phyloP scores from a whole-genome alignment of 2,113 vertebrate species.

The Nibea albiflora region DNA sequence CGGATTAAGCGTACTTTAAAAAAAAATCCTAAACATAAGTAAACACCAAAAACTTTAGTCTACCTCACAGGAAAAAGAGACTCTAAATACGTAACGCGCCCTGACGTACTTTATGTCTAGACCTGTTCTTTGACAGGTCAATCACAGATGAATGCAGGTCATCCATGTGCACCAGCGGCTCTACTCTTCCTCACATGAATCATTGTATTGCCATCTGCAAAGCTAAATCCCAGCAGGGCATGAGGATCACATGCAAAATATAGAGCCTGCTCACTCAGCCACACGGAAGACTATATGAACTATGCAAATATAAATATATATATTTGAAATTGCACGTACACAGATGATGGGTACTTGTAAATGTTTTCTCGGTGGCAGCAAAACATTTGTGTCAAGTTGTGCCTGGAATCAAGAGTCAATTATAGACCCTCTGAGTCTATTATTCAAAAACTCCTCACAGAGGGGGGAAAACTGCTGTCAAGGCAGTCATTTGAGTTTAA shows the following conservation, averaged over 20 bases:
- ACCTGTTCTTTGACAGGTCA: slow-evolving; percentile 55
- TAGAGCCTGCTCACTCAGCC: slow-evolving; percentile 9
- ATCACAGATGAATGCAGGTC: slow-evolving; percentile 47
- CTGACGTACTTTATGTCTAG: slow-evolving; percentile 31
- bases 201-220: background rate
- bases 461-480: slow-evolving; percentile 60
- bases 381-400: slow-evolving; percentile 21
- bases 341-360: slow-evolving; percentile 1
- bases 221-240: slow-evolving; percentile 26
- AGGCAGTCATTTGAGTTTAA: slow-evolving; percentile 54
- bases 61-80: background rate
- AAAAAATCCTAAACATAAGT: background rate
- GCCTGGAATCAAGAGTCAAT: slow-evolving; percentile 25
- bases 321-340: background rate
- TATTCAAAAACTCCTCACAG: slow-evolving; percentile 33
- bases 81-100: slow-evolving; percentile 10
- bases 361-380: slow-evolving; percentile 10
- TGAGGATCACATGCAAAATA: slow-evolving; percentile 42
- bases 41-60: background rate
- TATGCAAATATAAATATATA: background rate
- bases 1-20: background rate
- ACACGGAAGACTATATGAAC: background rate
- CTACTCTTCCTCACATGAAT: slow-evolving; percentile 42
- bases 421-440: slow-evolving; percentile 10
- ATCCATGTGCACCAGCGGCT: slow-evolving; percentile 64